Conservation (phyloP, 2,113 vertebrate species). For the Nycticebus coucang region DNA sequence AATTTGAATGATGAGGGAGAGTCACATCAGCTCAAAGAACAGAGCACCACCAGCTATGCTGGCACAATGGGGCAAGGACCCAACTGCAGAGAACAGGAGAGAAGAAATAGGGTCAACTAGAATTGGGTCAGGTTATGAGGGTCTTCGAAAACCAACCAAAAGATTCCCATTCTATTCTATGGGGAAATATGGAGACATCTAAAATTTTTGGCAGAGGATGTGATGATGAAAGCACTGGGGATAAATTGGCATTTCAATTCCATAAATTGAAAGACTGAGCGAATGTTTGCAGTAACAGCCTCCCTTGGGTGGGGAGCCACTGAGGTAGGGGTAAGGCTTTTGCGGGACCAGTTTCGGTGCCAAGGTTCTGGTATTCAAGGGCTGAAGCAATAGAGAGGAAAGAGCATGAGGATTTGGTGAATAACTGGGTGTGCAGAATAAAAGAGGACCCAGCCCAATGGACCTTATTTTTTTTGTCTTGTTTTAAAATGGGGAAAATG, state of each 20-base stretch:
- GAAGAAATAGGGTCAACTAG: fast-evolving
- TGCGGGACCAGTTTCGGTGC: neutral
- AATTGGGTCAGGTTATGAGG: neutral
- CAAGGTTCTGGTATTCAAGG: neutral
- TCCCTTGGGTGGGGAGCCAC: neutral
- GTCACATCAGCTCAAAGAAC: fast-evolving
- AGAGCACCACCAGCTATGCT: too few species aligned
- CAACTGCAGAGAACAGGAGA: neutral
- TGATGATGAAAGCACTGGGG: neutral
- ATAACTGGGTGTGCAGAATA: neutral
- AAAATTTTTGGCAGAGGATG: neutral
- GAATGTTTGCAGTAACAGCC: too few species aligned
- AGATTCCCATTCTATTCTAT: neutral
- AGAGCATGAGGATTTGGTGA: neutral
- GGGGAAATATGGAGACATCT: neutral
- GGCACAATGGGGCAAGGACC: neutral
- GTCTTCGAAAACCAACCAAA: neutral
- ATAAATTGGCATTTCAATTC: neutral
- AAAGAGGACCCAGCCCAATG: neutral
- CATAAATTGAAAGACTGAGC: too few species aligned
- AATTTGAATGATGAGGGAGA: neutral
- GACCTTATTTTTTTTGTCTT: neutral
- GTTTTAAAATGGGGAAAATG: neutral
- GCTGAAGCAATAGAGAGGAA: neutral
- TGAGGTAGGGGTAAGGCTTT: neutral